Evolutionary conservation across 2,797 vertebrate species (phyloP), one percentile per base, ranked within the genome.

Genomic region (Alosa sapidissima): DNA sequence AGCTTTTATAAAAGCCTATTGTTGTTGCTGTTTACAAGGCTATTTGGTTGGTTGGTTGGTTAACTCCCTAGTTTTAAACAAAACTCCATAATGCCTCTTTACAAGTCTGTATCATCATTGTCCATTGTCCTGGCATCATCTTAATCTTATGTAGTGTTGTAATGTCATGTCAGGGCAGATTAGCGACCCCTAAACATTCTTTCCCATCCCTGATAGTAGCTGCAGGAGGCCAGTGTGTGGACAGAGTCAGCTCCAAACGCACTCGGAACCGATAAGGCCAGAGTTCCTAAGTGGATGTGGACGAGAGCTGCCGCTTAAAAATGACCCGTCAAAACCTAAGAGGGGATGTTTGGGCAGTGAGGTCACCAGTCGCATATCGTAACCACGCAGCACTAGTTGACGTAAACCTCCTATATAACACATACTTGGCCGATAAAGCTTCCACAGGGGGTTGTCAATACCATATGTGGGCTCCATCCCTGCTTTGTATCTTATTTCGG

Each of bases 231-330:
- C 28, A 28, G 28, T 28, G 28, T 89, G 78, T 24, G 47, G 81
- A 51, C 81, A 41, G 28, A 81, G 11, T 75, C n/a, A 54, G 28
- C 87, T 81, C 60, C 65, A 51, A 10, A 78, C 55, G 13, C 33
- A 62, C 24, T 24, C 60, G 55, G 72, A 41, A 58, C 87, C 83
- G 88, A 85, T 88, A 88, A 84, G 60, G 81, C 83, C 54, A 4
- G 24, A 5, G 83, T 14, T 36, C 41, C 55, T 55, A 68, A 75
- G 62, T 84, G 84, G 81, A 62, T 45, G 51, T 84, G 68, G 82
- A 82, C 2, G 48, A 84, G 36, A 52, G 75, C 54, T 51, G 47
- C 16, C 41, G 3, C 68, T 47, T 78, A 21, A 47, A 47, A 36
- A 78, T 54, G 60, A 68, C 85, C 47, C 9, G 24, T 16, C 72